phyloP scores from a whole-genome alignment of 2,797 vertebrate genomes.

The Microchirus variegatus region DNA sequence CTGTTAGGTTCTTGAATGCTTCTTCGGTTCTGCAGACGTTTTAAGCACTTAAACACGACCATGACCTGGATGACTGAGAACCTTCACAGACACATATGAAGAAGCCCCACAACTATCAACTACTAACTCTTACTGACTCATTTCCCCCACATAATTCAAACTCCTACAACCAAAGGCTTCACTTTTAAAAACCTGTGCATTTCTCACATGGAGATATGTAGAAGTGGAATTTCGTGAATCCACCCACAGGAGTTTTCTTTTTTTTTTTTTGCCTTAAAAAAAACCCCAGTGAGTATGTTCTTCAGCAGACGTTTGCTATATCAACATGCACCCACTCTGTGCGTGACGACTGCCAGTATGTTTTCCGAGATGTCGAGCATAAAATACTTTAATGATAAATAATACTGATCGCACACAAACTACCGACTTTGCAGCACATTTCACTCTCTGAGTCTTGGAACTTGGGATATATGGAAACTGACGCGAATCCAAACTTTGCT shows the following conservation, averaged over 20 bases:
- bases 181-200: no score
- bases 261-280: conserved; percentile 29
- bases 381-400: conserved; percentile 9
- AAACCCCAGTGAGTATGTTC: conserved; percentile 23
- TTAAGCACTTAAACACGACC: no score
- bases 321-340: conserved; percentile 27
- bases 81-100: no score
- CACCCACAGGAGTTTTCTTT: conserved; percentile 8
- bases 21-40: no score
- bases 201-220: conserved; percentile 8
- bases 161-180: no score
- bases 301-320: conserved; percentile 23
- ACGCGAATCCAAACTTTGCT: no score
- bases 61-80: no score
- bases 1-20: no score
- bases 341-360: neutral
- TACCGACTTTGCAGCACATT: neutral
- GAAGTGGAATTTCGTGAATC: conserved; percentile 21
- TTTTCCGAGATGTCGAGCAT: neutral
- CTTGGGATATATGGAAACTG: neutral
- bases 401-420: neutral
- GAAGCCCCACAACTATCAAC: no score
- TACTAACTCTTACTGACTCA: no score
- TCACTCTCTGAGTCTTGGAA: neutral
- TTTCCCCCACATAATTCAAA: no score